Percentiles rank a stretch among this genome's conserved stretches.
These are phyloP conservation scores for Mesembrinibis cayennensis DNA, from an alignment of 2,113 vertebrate genomes.

Conservation along the genomic window DNA sequence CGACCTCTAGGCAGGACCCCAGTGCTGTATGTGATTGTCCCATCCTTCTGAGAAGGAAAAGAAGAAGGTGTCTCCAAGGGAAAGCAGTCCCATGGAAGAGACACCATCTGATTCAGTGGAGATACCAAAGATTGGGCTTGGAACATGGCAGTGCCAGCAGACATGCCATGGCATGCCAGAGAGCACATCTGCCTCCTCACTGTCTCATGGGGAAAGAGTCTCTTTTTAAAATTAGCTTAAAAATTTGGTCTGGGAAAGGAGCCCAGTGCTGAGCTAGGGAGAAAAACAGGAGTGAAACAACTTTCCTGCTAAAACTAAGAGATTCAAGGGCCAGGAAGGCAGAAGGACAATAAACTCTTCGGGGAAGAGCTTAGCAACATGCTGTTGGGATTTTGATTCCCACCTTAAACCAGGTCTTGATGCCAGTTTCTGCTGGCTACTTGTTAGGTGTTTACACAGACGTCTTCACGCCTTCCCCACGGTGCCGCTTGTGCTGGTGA, in stretches of 20 bases:
- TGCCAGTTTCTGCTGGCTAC: background rate
- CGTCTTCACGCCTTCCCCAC: fast-evolving
- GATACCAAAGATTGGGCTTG: background rate
- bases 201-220: constrained; percentile 1
- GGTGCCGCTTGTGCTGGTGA: background rate
- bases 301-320: background rate
- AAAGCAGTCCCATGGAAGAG: background rate
- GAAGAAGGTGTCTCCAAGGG: background rate
- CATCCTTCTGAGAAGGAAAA: background rate
- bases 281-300: background rate
- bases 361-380: background rate
- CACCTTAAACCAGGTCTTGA: background rate
- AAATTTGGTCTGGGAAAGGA: constrained; percentile 16
- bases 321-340: background rate
- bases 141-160: background rate
- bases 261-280: background rate
- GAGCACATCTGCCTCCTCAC: background rate
- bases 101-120: background rate
- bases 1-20: background rate
- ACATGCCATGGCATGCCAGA: background rate
- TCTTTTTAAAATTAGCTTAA: background rate
- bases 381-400: background rate
- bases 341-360: background rate
- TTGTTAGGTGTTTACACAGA: background rate
- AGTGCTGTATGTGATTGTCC: background rate